Evolutionary conservation across 2,797 vertebrate genomes (phyloP).

Genomic region (Muraenolepis orangiensis): DNA sequence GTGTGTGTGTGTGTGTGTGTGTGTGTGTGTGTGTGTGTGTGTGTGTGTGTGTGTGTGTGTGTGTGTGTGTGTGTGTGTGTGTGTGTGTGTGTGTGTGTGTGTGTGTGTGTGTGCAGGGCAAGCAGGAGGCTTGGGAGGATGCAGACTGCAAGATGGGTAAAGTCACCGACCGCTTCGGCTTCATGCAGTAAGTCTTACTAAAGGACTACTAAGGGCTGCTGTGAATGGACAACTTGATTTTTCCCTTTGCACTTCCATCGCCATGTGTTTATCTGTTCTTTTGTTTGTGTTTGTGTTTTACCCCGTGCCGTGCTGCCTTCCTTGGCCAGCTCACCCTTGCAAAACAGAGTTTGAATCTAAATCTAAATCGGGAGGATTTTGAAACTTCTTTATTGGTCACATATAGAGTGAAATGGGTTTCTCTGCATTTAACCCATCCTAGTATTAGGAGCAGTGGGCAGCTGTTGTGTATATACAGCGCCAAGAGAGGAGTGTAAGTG

Average conservation of each 20-base stretch:
- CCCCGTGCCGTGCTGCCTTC: not conserved
- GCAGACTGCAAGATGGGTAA: conserved; percentile 84
- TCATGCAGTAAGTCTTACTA: conserved; percentile 85
- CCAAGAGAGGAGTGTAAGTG: no score
- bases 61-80: not conserved
- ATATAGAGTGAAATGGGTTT: no score
- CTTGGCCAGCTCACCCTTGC: not conserved
- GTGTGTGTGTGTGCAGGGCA: conserved; percentile 72
- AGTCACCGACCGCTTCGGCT: conserved; percentile 88
- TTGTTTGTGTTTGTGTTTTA: not conserved
- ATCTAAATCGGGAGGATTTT: no score
- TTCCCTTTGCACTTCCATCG: not conserved
- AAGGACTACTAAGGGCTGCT: no score
- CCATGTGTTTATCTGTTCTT: not conserved
- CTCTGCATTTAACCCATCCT: no score
- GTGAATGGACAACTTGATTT: not conserved
- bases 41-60: not conserved
- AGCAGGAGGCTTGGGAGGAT: conserved; percentile 87
- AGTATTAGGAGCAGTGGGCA: no score
- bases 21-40: no score
- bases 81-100: conserved; percentile 26
- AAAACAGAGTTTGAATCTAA: not conserved
- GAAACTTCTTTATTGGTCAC: no score
- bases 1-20: no score
- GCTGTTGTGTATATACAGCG: no score